Percentiles rank a stretch among this genome's conserved stretches.
Evolutionary conservation across 2,888 invertebrate species (phyloP).

Genomic region (Sminthurides aquaticus): DNA sequence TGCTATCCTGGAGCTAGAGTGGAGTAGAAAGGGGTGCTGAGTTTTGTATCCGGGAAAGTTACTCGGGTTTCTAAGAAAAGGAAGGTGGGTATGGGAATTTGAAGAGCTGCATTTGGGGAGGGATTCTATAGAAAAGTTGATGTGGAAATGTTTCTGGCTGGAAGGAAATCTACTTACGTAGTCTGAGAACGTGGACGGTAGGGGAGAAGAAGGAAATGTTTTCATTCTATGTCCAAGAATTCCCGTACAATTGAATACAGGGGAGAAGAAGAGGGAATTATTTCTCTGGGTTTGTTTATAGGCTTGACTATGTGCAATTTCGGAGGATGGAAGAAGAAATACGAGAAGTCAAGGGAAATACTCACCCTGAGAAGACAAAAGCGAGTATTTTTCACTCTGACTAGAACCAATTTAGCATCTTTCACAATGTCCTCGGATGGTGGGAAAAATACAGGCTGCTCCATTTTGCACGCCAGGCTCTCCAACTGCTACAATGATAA

Average conservation of each 20-base stretch:
- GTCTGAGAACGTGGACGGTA: neutral
- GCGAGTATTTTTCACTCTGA: conserved; percentile 43
- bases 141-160: no score
- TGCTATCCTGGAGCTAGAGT: no score
- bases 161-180: neutral
- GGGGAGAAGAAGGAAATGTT: neutral
- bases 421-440: conserved; percentile 39
- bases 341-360: neutral
- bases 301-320: neutral
- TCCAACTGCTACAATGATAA: conserved; percentile 36
- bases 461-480: conserved; percentile 36
- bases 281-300: neutral
- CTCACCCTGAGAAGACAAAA: conserved; percentile 40
- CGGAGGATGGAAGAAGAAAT: neutral
- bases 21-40: no score
- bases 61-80: no score
- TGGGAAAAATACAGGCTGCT: conserved; percentile 38
- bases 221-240: neutral
- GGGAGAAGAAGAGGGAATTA: neutral
- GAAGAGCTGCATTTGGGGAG: no score
- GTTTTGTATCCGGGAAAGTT: no score
- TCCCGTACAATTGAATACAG: neutral
- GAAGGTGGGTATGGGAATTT: no score
- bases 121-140: no score
- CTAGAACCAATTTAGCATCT: conserved; percentile 43